phyloP scores from a whole-genome alignment of 2,888 invertebrate genomes.

The Periphyllus acericola region DNA sequence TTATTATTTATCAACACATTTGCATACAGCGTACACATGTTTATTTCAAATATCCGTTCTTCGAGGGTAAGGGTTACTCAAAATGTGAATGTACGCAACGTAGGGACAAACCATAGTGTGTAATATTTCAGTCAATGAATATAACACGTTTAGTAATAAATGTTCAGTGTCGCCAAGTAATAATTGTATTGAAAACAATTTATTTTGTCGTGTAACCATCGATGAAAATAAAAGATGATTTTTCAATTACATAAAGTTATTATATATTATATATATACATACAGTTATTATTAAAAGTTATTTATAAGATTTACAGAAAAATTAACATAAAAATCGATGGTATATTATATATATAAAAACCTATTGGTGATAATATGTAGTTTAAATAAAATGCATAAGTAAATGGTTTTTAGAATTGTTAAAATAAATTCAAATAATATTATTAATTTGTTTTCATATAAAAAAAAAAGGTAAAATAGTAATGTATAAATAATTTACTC shows the following conservation, averaged over 20 bases:
- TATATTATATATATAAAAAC: too few relatives aligned
- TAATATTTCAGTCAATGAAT: neutral
- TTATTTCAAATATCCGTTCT: constrained; percentile 30
- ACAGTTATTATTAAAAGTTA: too few relatives aligned
- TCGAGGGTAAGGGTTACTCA: neutral
- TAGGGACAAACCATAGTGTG: neutral
- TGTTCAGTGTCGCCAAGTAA: too few relatives aligned
- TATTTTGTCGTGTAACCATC: too few relatives aligned
- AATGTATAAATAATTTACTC: neutral
- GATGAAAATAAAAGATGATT: too few relatives aligned
- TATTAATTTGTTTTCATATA: neutral
- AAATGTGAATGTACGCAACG: neutral
- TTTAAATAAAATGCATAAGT: neutral
- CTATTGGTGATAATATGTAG: too few relatives aligned
- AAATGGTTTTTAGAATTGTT: neutral
- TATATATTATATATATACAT: too few relatives aligned
- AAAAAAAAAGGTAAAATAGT: neutral
- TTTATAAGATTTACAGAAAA: too few relatives aligned
- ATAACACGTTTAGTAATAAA: neutral
- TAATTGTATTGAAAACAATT: too few relatives aligned
- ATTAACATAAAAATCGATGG: too few relatives aligned
- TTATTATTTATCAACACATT: neutral
- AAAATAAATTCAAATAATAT: neutral
- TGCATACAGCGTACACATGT: neutral
- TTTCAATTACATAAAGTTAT: too few relatives aligned